Evolutionary conservation across 2,888 invertebrate genomes (phyloP), one percentile per base, ranked within the genome.

Genomic region (Herminia tarsipennalis): DNA sequence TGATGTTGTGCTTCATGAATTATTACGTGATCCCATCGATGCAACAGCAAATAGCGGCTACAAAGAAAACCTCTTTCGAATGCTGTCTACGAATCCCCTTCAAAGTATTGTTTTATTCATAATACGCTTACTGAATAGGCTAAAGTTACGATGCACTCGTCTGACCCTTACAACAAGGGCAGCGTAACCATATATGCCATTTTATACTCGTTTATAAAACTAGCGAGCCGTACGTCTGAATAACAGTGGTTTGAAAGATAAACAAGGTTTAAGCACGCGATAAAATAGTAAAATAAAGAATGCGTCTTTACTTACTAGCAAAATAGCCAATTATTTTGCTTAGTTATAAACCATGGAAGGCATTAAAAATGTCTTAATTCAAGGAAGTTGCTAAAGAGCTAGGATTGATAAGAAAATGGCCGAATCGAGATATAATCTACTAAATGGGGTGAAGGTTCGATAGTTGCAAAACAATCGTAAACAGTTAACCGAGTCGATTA

Each of bases 361-460:
- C n/a, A n/a, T n/a, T n/a, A n/a, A n/a, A n/a, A n/a, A n/a, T n/a
- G n/a, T n/a, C n/a, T 44, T n/a, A 48, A 46, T 37, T 51, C 29
- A 35, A 38, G 56, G 53, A 63, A 57, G 35, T 65, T 59, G 46
- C 50, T 21, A 50, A 56, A 56, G 21, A 38, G 44, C 10, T 25
- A 38, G 25, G 38, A 36, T 44, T 54, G 52, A 50, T 60, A 66
- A 56, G 36, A 63, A 65, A 52, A 53, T 47, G 30, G 45, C 28
- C 40, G 41, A 52, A 56, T 54, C 42, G 14, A 66, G 52, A 63
- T 67, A 66, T 56, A 62, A 61, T 54, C 58, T 51, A 62, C 41
- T 50, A 68, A 66, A 66, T 60, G 41, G 37, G 63, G 69, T 71
- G 67, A 76, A 76, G 70, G 70, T 72, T 66, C 59, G 53, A 44